Evolutionary conservation across 2,888 invertebrate genomes (phyloP), one percentile per base, ranked within the genome.

Genomic region (Habrosyne pyritoides): DNA sequence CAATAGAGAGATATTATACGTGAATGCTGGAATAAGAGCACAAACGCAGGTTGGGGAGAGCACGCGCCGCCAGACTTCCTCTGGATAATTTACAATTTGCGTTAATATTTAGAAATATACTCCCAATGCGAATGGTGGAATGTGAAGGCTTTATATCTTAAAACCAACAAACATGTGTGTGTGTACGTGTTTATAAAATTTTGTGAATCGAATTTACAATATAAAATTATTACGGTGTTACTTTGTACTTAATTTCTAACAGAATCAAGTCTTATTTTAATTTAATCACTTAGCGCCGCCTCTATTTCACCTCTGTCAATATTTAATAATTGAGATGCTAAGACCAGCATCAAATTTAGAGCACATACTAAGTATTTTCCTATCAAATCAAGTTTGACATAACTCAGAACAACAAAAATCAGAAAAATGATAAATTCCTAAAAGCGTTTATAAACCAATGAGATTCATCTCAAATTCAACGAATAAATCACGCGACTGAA

Each of bases 401-500:
- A 36, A 36, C 5, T 6, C n/a, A n/a, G 6, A 36, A n/a, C n/a
- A n/a, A n/a, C n/a, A 14, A 18, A 18, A 18, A 14, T 2, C 8
- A 49, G 6, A 49, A 7, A 14, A 14, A 14, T 14, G 61, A 24
- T 18, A 36, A 22, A 54, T 36, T 54, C 28, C 54, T 61, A 53
- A 55, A 42, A 42, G 50, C 51, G 53, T 56, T 42, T 53, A 68
- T 69, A 64, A 72, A 71, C 65, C 66, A 73, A 75, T 81, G 73
- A 74, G 79, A 75, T 79, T 80, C 76, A 73, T 79, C 79, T 81
- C 78, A 79, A 85, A 86, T 75, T 77, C 76, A 74, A 77, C 75
- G 79, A 80, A 79, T 84, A 83, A 81, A 85, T 86, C 83, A 73
- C 69, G 61, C 83, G 77, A 87, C 86, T 84, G 84, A 86, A 89